These are phyloP conservation scores for Platyscapa corneri DNA, from an alignment of 1,140 invertebrate genomes.

Conservation along the genomic window DNA sequence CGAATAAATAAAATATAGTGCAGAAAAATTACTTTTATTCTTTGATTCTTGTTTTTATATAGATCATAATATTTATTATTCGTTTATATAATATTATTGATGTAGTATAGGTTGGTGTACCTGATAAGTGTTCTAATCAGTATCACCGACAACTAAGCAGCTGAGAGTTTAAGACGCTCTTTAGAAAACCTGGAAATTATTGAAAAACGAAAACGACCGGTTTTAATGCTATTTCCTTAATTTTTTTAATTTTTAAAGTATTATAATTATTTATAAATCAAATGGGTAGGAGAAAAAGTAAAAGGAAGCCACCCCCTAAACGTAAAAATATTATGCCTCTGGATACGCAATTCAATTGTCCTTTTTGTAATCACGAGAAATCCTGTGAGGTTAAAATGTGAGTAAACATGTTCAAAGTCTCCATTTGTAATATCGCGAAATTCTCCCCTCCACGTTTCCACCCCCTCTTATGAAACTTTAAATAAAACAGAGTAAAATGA, in stretches of 20 bases:
- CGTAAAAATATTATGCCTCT: slow-evolving; percentile 94
- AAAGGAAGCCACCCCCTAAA: slow-evolving; percentile 96
- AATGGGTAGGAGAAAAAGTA: slow-evolving; percentile 98
- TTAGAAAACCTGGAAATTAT: background rate
- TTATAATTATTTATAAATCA: slow-evolving; percentile 37
- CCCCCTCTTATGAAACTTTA: slow-evolving; percentile 22
- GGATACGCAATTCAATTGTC: slow-evolving; percentile 98
- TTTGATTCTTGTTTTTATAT: background rate
- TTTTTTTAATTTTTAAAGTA: background rate
- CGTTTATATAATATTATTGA: background rate
- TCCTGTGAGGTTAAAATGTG: slow-evolving; percentile 99
- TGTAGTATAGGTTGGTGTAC: background rate
- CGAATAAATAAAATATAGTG: background rate
- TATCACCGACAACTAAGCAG: background rate
- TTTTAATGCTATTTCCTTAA: background rate
- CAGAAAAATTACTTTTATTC: background rate
- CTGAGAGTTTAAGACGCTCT: background rate
- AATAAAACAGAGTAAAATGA: slow-evolving; percentile 31
- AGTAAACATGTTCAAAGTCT: slow-evolving; percentile 63
- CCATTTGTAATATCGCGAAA: background rate
- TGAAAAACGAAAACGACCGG: background rate
- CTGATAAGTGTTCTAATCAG: background rate
- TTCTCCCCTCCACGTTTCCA: background rate
- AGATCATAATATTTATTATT: background rate
- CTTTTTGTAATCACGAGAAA: slow-evolving; percentile 99